Base-by-base conservation (phyloP, 2,888 invertebrate genomes). In the Polyommatus icarus region DNA sequence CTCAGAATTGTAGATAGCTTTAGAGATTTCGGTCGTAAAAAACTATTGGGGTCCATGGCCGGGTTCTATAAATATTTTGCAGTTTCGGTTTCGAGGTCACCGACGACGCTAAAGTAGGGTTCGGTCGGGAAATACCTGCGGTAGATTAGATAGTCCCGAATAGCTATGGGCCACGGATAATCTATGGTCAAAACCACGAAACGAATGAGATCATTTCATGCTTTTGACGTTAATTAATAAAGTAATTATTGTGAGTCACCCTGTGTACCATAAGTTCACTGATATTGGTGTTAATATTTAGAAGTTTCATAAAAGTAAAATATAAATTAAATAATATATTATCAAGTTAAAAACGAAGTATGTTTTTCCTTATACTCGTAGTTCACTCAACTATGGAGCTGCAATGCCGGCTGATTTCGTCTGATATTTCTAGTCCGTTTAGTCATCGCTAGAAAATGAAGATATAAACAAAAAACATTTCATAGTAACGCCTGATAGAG, bases 331-430 rank as follows among this genome's bases (percentile, higher is more conserved):
- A 46, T 46, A 46, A 3, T 46, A 46, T 12, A 12, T 46, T 46
- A 46, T 46, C 0, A 46, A 10, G 46, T 12, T 46, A 10, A 46
- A 46, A 46, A 46, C 46, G 10, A 12, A 12, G 46, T 46, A 10
- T 40, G 12, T 24, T n/a, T 79, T 78, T 78, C 71, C 67, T 73
- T 73, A 77, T 75, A n/a, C n/a, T n/a, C n/a, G n/a, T n/a, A 82
- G 85, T 84, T 87, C 87, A 87, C 77, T 87, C 85, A 87, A 87
- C 87, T 84, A 82, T 82, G 82, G 83, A 81, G 83, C 84, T 85
- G 84, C 85, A 87, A 82, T 81, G 80, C 82, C 82, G 82, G 82
- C 50, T 20, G 29, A 50, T 85, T 86, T 85, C 85, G 84, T 85
- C 82, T 82, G 81, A 79, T 81, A 82, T 82, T 81, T 80, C 80